Evolutionary conservation across 2,888 invertebrate genomes (phyloP).

Genomic region (Cataglyphis altisquamis): DNA sequence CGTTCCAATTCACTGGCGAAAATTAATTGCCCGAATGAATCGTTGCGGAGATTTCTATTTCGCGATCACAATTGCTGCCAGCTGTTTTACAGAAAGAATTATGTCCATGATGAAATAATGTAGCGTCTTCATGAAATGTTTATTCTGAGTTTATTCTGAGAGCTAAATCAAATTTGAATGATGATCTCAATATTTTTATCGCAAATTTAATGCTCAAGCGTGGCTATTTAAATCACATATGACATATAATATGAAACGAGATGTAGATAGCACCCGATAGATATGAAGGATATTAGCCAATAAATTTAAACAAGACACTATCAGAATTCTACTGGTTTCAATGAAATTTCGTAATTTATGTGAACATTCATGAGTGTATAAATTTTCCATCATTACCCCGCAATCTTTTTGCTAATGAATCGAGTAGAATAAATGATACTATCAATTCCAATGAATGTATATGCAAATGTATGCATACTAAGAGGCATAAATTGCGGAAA

Average conservation of each 20-base stretch:
- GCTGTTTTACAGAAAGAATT: conserved; percentile 16
- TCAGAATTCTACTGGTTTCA: background rate
- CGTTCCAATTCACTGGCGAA: conserved; percentile 19
- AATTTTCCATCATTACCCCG: background rate
- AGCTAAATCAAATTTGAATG: conserved; percentile 1
- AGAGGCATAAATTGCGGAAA: background rate
- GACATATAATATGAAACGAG: conserved; percentile 5
- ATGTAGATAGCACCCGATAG: conserved; percentile 8
- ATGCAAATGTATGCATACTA: background rate
- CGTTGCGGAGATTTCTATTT: conserved; percentile 9
- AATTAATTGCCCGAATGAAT: conserved; percentile 39
- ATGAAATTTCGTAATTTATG: background rate
- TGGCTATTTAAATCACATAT: background rate
- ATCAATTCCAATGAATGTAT: background rate
- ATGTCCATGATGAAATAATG: conserved; percentile 8
- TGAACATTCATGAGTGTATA: background rate
- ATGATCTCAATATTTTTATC: background rate
- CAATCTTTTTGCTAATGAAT: background rate
- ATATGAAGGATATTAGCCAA: background rate
- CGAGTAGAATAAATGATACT: background rate
- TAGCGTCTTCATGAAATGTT: conserved; percentile 10
- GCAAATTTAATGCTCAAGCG: background rate
- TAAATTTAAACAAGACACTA: conserved; percentile 20
- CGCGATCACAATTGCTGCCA: background rate
- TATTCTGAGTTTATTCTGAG: background rate